These are phyloP conservation scores for Cerastoderma edule DNA, from an alignment of 2,888 invertebrate species.

Conservation along the genomic window DNA sequence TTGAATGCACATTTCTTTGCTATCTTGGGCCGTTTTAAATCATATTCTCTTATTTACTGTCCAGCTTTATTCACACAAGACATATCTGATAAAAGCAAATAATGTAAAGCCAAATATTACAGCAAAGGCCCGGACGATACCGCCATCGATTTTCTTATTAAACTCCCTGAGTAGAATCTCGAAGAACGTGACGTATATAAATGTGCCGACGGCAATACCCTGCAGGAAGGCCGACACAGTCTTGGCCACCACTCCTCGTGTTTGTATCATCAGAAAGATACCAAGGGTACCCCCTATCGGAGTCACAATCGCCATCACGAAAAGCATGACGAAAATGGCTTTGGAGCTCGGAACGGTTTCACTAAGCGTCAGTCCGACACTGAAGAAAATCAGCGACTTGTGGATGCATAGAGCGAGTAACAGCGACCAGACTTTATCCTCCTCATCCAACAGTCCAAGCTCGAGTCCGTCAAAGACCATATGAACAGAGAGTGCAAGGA, in stretches of 20 bases:
- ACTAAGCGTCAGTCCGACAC: constrained; percentile 14
- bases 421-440: constrained; percentile 76
- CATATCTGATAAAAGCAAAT: constrained; percentile 24
- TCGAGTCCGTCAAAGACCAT: constrained; percentile 86
- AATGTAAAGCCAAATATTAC: constrained; percentile 28
- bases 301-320: constrained; percentile 18
- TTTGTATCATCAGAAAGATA: not conserved
- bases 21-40: too few species aligned
- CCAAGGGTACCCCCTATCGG: constrained; percentile 31
- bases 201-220: constrained; percentile 31
- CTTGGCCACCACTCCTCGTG: not conserved
- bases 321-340: constrained; percentile 21
- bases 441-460: constrained; percentile 84
- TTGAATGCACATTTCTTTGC: too few species aligned
- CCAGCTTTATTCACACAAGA: too few species aligned
- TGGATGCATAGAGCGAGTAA: constrained; percentile 85
- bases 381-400: constrained; percentile 85
- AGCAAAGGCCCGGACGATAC: constrained; percentile 18
- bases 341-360: constrained; percentile 29
- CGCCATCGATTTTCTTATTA: constrained; percentile 1
- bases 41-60: too few species aligned
- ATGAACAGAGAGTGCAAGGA: constrained; percentile 86
- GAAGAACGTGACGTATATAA: constrained; percentile 45
- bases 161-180: constrained; percentile 31
- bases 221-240: constrained; percentile 24